Evolutionary conservation across 2,888 invertebrate genomes (phyloP).

Genomic region (Anarsia innoxiella): DNA sequence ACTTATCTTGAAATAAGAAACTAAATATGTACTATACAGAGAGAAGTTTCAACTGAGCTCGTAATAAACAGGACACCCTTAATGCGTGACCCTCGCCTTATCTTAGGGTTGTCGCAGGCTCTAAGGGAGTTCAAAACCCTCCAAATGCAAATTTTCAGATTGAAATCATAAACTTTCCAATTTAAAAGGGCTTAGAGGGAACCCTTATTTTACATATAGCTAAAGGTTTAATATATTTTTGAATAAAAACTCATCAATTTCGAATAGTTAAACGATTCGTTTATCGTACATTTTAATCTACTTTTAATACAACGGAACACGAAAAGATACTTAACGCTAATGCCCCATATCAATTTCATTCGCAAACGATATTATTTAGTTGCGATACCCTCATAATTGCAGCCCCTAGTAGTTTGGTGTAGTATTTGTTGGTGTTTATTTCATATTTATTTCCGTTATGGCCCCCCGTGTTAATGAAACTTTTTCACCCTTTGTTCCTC

Average conservation of each 20-base stretch:
- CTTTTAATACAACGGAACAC: too few relatives aligned
- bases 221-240: too few relatives aligned
- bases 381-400: slow-evolving; percentile 7
- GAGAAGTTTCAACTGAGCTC: slow-evolving; percentile 17
- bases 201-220: neutral
- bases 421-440: slow-evolving; percentile 45
- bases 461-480: slow-evolving; percentile 44
- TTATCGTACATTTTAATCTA: too few relatives aligned
- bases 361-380: too few relatives aligned
- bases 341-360: too few relatives aligned
- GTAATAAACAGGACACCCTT: slow-evolving; percentile 15
- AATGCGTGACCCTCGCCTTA: slow-evolving; percentile 14
- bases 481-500: slow-evolving; percentile 36
- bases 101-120: slow-evolving; percentile 11
- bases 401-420: too few relatives aligned
- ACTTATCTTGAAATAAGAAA: too few relatives aligned
- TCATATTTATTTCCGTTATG: slow-evolving; percentile 44
- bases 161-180: neutral
- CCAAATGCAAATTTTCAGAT: slow-evolving; percentile 3
- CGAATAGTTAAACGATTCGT: too few relatives aligned
- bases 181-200: neutral
- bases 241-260: too few relatives aligned
- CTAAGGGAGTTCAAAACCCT: neutral
- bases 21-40: slow-evolving; percentile 15
- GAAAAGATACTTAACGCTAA: too few relatives aligned